Base-by-base conservation (phyloP, 2,888 invertebrate species). In the Eristalis intricaria region DNA sequence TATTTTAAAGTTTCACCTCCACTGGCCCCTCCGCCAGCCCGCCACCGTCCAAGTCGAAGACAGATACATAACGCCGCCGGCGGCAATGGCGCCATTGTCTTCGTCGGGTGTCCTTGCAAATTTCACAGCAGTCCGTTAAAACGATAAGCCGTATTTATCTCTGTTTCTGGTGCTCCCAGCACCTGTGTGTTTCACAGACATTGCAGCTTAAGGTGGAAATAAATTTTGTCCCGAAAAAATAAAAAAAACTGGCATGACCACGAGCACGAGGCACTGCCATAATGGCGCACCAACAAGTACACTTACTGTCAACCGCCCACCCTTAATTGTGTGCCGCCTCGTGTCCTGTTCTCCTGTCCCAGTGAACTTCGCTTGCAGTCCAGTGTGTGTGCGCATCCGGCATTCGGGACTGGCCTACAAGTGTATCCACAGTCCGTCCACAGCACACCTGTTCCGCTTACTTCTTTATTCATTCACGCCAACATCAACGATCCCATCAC, bases 81-180 rank as follows among this genome's bases (percentile, higher is more conserved):
- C 58, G 58, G 58, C 23, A 23, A 2, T 23, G 58, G 22, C 35
- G 4, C 43, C 19, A 43, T n/a, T n/a, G 43, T 43, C 43, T 43
- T 43, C 63, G 81, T 76, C 63, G 77, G 65, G 79, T 79, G 84
- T 79, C 84, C 76, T 77, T 74, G 77, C 73, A 77, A 76, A 81
- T 77, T 77, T 81, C 81, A 81, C 76, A 81, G 69, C 77, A 77
- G 71, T 77, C 85, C 85, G 81, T 85, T 81, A 74, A 83, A 86
- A 78, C 70, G 83, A 78, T 86, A 83, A 86, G 82, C 83, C 74
- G 83, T 78, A 86, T 86, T 86, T 86, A 86, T 86, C 78, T 86
- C 73, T 70, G 70, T 86, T 86, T 75, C 74, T 75, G 63, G 69
- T 83, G 83, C 66, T 86, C 65, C 22, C 35, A 78, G 78, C 83